Conservation (phyloP, 2,113 vertebrate genomes). For the Cettia cetti region DNA sequence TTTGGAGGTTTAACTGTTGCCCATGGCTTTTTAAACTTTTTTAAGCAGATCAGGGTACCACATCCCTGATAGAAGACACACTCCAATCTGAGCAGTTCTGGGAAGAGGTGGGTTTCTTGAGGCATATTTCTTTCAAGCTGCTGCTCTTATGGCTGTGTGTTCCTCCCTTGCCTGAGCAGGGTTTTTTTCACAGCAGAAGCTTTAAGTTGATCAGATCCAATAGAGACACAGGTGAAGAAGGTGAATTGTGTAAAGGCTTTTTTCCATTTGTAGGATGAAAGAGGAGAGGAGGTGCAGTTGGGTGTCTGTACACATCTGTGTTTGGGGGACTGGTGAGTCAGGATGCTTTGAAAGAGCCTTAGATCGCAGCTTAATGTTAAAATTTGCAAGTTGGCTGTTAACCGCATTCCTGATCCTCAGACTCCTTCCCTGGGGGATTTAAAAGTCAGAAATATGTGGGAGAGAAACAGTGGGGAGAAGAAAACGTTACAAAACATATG, state of each 20-base stretch:
- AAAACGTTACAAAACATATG: neutral
- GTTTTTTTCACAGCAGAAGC: rapidly evolving
- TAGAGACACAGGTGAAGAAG: neutral
- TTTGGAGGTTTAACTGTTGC: neutral
- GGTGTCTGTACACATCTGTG: neutral
- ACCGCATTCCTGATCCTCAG: rapidly evolving
- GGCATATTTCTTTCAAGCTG: neutral
- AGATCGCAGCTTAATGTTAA: neutral
- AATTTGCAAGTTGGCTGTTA: neutral
- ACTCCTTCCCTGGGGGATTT: neutral
- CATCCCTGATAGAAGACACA: neutral
- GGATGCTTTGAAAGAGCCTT: neutral
- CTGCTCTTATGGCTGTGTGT: rapidly evolving
- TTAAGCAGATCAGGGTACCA: neutral
- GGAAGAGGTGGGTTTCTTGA: neutral
- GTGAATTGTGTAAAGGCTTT: neutral
- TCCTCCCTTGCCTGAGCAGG: neutral
- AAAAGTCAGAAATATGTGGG: neutral
- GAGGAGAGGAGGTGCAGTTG: neutral
- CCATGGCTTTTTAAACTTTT: neutral
- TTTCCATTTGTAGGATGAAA: neutral
- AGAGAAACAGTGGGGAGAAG: neutral
- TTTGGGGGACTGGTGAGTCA: neutral
- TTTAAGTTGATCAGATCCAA: neutral
- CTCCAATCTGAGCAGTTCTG: neutral